A percentile compares a stretch with the other conserved stretches of the same genome.
These are phyloP conservation scores for Pterophyllum scalare DNA, from an alignment of 2,113 vertebrate species.

Conservation along the genomic window DNA sequence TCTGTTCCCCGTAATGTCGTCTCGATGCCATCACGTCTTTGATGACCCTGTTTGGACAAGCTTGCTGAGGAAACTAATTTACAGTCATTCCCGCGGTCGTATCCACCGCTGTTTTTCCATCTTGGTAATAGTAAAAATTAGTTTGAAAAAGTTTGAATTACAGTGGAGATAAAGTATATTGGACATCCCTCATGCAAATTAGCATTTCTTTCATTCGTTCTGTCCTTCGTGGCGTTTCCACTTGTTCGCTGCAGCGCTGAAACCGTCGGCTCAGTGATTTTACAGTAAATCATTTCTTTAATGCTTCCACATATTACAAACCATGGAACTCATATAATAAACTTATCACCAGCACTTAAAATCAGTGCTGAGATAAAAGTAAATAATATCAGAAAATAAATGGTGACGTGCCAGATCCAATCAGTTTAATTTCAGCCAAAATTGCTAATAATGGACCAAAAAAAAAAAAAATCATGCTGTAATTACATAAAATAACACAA, in stretches of 20 bases:
- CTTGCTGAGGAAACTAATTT: background rate
- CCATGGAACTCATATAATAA: background rate
- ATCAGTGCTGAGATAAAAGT: background rate
- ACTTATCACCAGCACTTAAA: background rate
- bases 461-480: accelerated
- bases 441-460: background rate
- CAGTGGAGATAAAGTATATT: background rate
- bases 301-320: background rate
- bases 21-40: background rate
- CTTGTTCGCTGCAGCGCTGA: background rate
- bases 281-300: background rate
- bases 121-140: background rate
- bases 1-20: background rate
- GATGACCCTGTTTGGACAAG: background rate
- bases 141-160: background rate
- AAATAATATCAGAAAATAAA: background rate
- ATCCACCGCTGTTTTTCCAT: background rate
- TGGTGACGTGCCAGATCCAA: background rate
- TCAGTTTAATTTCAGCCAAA: background rate
- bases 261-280: background rate
- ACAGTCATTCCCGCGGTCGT: background rate
- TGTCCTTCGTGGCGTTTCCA: background rate
- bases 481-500: background rate
- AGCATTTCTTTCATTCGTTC: background rate
- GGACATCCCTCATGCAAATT: background rate